Percentiles rank a stretch among this genome's conserved stretches.
Conservation (phyloP, 1,140 invertebrate genomes). For the Wasmannia auropunctata region DNA sequence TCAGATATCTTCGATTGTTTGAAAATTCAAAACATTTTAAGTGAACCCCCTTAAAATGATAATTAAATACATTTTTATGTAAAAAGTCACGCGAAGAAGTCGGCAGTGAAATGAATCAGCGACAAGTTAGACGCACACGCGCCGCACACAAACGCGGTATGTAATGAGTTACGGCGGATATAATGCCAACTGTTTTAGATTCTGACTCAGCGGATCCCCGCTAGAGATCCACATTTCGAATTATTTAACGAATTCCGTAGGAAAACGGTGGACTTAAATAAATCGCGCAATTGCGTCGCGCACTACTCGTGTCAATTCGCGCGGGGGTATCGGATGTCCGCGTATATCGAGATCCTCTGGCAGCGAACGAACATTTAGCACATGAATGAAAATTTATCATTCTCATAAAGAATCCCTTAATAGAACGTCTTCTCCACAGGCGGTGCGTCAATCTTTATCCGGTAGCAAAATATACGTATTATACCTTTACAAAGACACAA, state of each 20-base stretch:
- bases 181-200: conserved; percentile 80
- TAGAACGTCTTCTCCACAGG: neutral
- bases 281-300: conserved; percentile 44
- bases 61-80: neutral
- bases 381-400: neutral
- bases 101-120: conserved; percentile 75
- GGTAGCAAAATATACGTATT: too few species aligned
- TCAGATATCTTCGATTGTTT: neutral
- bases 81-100: neutral
- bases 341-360: neutral
- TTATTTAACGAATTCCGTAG: conserved; percentile 32
- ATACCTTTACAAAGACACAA: neutral
- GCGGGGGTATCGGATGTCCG: conserved; percentile 34
- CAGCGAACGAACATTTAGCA: neutral
- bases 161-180: conserved; percentile 70
- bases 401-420: neutral
- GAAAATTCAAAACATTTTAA: neutral
- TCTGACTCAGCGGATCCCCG: conserved; percentile 73
- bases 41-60: neutral
- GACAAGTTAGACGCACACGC: conserved; percentile 64
- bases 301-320: conserved; percentile 51
- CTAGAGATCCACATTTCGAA: conserved; percentile 31
- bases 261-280: conserved; percentile 42
- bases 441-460: neutral
- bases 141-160: conserved; percentile 67